phyloP scores from a whole-genome alignment of 2,797 vertebrate species.

The Nyctalus aviator region DNA sequence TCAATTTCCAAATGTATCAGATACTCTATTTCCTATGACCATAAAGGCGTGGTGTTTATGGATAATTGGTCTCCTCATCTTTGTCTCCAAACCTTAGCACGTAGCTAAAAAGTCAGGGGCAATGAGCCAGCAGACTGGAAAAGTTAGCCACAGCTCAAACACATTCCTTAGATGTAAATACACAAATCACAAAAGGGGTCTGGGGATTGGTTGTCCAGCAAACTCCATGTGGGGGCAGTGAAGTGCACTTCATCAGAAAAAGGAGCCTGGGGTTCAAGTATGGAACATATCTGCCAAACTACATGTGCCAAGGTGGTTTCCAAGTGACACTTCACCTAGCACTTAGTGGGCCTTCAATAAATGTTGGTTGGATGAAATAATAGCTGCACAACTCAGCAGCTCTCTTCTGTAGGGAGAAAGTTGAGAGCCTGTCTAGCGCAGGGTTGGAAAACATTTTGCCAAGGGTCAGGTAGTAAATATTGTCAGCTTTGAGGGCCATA shows the following conservation, averaged over 20 bases:
- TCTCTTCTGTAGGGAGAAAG: constrained; percentile 41
- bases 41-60: constrained; percentile 51
- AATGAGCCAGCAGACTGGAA: constrained; percentile 65
- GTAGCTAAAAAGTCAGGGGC: constrained; percentile 62
- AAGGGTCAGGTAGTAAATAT: neutral
- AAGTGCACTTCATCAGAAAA: constrained; percentile 47
- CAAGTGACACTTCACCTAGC: neutral
- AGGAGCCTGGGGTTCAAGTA: constrained; percentile 4
- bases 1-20: constrained; percentile 50
- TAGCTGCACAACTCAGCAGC: neutral
- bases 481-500: neutral
- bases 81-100: constrained; percentile 66
- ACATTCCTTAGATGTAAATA: constrained; percentile 69
- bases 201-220: constrained; percentile 56
- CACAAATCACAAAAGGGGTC: constrained; percentile 16
- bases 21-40: constrained; percentile 22
- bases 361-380: neutral
- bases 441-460: neutral
- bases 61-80: constrained; percentile 20
- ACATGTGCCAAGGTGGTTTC: constrained; percentile 12
- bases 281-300: constrained; percentile 34
- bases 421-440: neutral
- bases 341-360: constrained; percentile 27
- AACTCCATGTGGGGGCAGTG: constrained; percentile 13
- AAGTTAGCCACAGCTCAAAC: constrained; percentile 65